phyloP scores from a whole-genome alignment of 2,113 vertebrate species.

The Cacatua alba region DNA sequence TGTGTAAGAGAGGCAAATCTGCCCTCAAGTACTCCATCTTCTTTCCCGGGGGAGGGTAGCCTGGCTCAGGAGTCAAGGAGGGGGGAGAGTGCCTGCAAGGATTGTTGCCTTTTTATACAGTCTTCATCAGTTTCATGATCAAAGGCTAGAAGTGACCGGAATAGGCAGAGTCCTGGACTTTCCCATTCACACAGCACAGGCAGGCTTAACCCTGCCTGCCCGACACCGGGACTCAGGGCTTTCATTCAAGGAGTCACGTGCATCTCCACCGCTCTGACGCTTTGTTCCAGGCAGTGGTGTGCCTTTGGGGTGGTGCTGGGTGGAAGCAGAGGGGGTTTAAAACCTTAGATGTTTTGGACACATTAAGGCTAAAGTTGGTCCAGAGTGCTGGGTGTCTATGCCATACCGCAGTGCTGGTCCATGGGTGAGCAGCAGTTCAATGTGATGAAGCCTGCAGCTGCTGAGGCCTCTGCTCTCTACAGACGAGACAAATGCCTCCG shows the following conservation, averaged over 20 bases:
- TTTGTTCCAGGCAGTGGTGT: not conserved
- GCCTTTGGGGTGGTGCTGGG: not conserved
- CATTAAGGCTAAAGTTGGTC: not conserved
- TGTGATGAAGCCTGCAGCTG: not conserved
- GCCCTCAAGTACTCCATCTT: not conserved
- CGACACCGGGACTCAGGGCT: rapidly evolving
- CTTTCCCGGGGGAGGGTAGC: not conserved
- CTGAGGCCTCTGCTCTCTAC: not conserved
- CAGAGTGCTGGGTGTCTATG: not conserved
- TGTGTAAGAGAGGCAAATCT: not conserved
- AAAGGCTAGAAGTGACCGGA: slow-evolving; percentile 25
- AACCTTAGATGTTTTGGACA: not conserved
- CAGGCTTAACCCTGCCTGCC: slow-evolving; percentile 5
- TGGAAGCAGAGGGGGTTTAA: not conserved
- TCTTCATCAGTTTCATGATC: slow-evolving; percentile 20
- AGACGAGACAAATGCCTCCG: not conserved
- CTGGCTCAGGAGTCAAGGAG: not conserved
- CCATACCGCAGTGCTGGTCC: rapidly evolving
- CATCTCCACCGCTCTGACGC: rapidly evolving
- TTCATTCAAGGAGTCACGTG: not conserved
- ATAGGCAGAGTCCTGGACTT: not conserved
- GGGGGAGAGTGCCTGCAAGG: not conserved
- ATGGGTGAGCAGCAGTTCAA: rapidly evolving
- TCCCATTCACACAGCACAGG: not conserved
- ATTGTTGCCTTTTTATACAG: not conserved